phyloP scores from a whole-genome alignment of 2,888 invertebrate species.

The Tinea pellionella region DNA sequence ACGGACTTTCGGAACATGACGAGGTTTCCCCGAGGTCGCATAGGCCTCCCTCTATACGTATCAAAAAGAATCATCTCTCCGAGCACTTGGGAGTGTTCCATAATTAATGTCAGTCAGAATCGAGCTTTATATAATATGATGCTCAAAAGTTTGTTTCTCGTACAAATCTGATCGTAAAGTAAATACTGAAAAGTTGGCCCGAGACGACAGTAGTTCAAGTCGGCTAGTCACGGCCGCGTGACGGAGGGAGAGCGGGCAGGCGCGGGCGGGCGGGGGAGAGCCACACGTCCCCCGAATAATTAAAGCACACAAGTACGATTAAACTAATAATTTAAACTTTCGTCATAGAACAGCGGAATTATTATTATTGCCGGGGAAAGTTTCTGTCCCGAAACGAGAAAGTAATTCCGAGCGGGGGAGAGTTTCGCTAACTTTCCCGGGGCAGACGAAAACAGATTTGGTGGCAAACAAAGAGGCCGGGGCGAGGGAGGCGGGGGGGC shows the following conservation, averaged over 20 bases:
- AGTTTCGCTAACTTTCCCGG: slow-evolving; percentile 51
- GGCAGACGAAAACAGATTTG: slow-evolving; percentile 63
- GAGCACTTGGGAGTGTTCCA: too few relatives aligned
- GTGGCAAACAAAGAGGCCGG: slow-evolving; percentile 4
- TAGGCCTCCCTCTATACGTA: too few relatives aligned
- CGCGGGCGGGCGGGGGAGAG: background rate
- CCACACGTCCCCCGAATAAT: slow-evolving; percentile 34
- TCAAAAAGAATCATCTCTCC: too few relatives aligned
- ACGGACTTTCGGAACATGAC: too few relatives aligned
- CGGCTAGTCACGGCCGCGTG: slow-evolving; percentile 33
- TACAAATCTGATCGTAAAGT: slow-evolving; percentile 36
- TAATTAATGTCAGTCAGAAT: too few relatives aligned
- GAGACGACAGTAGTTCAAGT: slow-evolving; percentile 28
- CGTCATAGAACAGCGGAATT: slow-evolving; percentile 58
- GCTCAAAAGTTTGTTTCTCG: background rate
- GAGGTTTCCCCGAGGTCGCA: too few relatives aligned
- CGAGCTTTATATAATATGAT: too few relatives aligned
- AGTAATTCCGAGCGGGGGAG: slow-evolving; percentile 47
- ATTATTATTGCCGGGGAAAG: slow-evolving; percentile 59
- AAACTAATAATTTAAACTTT: slow-evolving; percentile 67
- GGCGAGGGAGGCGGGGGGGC: slow-evolving; percentile 21
- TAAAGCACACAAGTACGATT: slow-evolving; percentile 57
- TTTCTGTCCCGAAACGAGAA: slow-evolving; percentile 52
- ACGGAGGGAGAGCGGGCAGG: background rate
- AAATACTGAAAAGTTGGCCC: slow-evolving; percentile 36